These are phyloP conservation scores for Mayetiola destructor DNA, from an alignment of 2,888 invertebrate genomes.

Conservation along the genomic window DNA sequence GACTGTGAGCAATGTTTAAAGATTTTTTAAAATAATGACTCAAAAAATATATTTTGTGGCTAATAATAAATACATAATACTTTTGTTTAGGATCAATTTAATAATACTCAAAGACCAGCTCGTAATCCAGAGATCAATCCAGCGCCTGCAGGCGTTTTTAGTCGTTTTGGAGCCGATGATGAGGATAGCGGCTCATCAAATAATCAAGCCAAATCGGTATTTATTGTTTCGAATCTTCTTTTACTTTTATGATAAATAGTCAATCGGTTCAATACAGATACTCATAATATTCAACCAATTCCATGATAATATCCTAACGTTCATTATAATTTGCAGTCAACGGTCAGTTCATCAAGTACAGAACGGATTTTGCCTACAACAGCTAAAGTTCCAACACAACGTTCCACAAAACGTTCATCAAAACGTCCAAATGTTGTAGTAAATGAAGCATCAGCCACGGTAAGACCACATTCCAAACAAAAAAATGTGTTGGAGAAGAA, in stretches of 20 bases:
- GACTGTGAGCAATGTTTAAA: neutral
- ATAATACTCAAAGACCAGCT: constrained; percentile 11
- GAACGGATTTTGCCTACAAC: too few relatives aligned
- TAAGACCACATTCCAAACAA: neutral
- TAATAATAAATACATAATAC: neutral
- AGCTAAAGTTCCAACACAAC: neutral
- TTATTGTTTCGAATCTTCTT: too few relatives aligned
- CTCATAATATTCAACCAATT: neutral
- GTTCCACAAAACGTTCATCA: constrained; percentile 2
- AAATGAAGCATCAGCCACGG: constrained; percentile 1
- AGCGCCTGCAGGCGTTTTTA: neutral
- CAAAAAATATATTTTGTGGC: neutral
- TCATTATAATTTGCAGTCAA: too few relatives aligned
- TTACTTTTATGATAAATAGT: neutral
- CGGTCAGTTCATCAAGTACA: too few relatives aligned
- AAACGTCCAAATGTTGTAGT: constrained; percentile 1
- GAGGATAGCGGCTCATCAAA: neutral
- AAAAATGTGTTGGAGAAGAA: neutral
- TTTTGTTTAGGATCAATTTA: neutral
- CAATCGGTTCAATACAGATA: neutral
- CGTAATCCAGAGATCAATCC: constrained; percentile 2
- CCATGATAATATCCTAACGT: too few relatives aligned
- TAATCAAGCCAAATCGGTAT: neutral
- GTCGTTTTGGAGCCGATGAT: constrained; percentile 3
- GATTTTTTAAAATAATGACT: neutral